Evolutionary conservation across 2,113 vertebrate species (phyloP), one percentile per base, ranked within the genome.

Genomic region (Phrynocephalus versicolor): DNA sequence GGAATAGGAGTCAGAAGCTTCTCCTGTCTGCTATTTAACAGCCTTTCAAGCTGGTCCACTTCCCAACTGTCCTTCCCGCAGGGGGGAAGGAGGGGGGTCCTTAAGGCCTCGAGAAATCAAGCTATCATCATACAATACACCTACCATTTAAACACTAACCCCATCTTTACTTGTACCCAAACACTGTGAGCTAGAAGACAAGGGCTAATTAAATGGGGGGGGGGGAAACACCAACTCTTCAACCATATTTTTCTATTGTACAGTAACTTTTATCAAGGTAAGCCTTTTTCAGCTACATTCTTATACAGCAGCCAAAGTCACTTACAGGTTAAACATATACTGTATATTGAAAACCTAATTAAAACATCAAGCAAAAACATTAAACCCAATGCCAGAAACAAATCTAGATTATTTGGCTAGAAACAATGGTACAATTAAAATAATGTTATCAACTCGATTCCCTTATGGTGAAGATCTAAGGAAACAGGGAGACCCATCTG

Each of bases 401-500:
- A 60, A 60, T 33, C 76, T 33, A 79, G 76, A 21, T 35, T 79
- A 79, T 33, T 79, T 79, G 30, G 57, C 57, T 79, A 79, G 35
- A 60, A 79, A 78, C 57, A 60, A 79, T 57, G 35, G n/a, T 37
- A 23, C 76, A 79, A 60, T 79, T 37, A 79, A 79, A 60, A 79
- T 62, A 18, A 37, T 62, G 60, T 60, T 57, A 79, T 79, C 23
- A 62, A 12, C 57, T 3, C 15, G n/a, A 30, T 2, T 15, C 57
- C 33, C 33, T 19, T 23, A 23, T n/a, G 60, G 57, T 33, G 27
- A 65, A 65, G 21, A 65, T 37, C 33, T 62, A 62, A 60, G 76
- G 18, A 25, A 33, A 10, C 21, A n/a, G 23, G 21, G 45, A 25
- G 2, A 51, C 30, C 51, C 13, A 55, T 51, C 23, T 30, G 39